These are phyloP conservation scores for Trachelus iudaicus DNA, from an alignment of 2,888 invertebrate genomes.

Conservation along the genomic window DNA sequence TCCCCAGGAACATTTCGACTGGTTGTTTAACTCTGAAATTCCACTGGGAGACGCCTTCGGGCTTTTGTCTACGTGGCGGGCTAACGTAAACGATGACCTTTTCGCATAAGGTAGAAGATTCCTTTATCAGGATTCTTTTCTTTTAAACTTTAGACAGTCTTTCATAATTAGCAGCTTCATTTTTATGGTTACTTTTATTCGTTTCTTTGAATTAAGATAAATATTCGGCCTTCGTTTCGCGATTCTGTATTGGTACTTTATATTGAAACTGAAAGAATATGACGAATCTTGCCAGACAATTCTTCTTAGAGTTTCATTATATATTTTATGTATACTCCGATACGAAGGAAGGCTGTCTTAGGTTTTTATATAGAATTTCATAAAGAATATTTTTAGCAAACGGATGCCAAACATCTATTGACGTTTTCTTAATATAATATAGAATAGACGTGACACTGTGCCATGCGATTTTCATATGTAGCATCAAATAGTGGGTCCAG, in stretches of 20 bases:
- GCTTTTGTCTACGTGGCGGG: not conserved
- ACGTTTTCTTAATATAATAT: not conserved
- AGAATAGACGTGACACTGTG: not conserved
- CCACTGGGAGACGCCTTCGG: not conserved
- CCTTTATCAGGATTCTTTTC: not conserved
- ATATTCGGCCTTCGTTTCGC: not conserved
- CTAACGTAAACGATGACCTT: not conserved
- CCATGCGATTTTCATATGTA: not conserved
- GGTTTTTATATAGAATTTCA: not conserved
- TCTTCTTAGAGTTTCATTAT: not conserved
- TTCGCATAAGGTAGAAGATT: not conserved
- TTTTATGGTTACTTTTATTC: not conserved
- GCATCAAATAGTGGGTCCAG: not conserved
- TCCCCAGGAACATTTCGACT: not conserved
- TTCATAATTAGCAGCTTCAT: not conserved
- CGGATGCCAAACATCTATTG: not conserved
- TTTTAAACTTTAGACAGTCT: not conserved
- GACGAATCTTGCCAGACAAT: not conserved
- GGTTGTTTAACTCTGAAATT: not conserved
- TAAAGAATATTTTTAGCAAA: not conserved
- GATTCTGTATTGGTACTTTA: not conserved
- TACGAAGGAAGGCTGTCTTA: not conserved
- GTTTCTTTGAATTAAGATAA: not conserved
- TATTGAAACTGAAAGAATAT: not conserved
- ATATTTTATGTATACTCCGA: not conserved